phyloP scores from a whole-genome alignment of 2,113 vertebrate genomes.

The Melanostigma gelatinosum region DNA sequence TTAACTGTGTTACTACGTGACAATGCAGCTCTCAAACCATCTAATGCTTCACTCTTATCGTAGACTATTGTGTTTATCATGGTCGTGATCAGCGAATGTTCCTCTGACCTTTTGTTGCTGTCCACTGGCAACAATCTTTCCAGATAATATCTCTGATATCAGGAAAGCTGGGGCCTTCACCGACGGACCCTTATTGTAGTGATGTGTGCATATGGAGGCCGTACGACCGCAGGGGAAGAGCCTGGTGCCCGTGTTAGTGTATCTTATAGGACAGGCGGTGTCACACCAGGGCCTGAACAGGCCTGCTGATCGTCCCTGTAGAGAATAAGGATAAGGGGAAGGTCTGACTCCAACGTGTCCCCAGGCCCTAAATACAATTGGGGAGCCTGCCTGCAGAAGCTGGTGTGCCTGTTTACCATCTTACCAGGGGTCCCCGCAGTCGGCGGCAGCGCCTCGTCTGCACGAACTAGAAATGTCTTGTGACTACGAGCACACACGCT shows the following conservation, averaged over 20 bases:
- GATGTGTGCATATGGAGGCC: slow-evolving; percentile 82
- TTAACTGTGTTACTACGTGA: background rate
- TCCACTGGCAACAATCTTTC: slow-evolving; percentile 75
- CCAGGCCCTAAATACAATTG: slow-evolving; percentile 56
- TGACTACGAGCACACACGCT: slow-evolving; percentile 75
- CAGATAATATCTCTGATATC: slow-evolving; percentile 77
- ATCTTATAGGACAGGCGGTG: slow-evolving; percentile 76
- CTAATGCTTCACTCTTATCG: slow-evolving; percentile 12
- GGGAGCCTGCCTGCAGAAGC: slow-evolving; percentile 68
- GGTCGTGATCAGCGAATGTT: slow-evolving; percentile 52
- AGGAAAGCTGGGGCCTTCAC: slow-evolving; percentile 70
- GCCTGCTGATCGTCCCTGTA: slow-evolving; percentile 72
- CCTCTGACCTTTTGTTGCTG: slow-evolving; percentile 73
- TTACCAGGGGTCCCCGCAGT: slow-evolving; percentile 73
- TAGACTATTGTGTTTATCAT: slow-evolving; percentile 49
- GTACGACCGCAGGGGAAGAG: slow-evolving; percentile 69
- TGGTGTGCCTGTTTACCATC: slow-evolving; percentile 81
- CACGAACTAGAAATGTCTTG: slow-evolving; percentile 76
- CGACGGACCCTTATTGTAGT: slow-evolving; percentile 75
- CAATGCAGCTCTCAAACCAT: slow-evolving; percentile 16
- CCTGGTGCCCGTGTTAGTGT: slow-evolving; percentile 65
- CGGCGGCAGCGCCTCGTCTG: slow-evolving; percentile 64
- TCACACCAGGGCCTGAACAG: slow-evolving; percentile 74
- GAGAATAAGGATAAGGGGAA: slow-evolving; percentile 71
- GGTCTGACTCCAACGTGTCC: slow-evolving; percentile 69